phyloP scores from a whole-genome alignment of 2,113 vertebrate species.

The Porphyrio hochstetteri region DNA sequence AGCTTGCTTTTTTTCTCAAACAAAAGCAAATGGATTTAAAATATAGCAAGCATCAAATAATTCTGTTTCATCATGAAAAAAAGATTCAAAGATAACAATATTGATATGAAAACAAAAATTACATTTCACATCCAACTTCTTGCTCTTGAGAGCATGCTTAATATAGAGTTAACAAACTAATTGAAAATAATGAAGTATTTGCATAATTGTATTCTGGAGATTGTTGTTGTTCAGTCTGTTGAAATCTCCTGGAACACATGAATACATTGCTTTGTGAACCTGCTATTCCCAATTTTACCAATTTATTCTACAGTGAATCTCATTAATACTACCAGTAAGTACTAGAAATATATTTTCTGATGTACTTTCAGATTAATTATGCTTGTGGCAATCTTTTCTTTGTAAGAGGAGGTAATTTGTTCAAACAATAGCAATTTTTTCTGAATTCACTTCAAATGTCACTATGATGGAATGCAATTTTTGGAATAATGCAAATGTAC shows the following conservation, averaged over 20 bases:
- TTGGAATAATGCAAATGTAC: constrained; percentile 15
- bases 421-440: constrained; percentile 20
- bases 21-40: not conserved
- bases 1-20: not conserved
- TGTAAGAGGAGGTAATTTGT: constrained; percentile 5
- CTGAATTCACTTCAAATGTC: constrained; percentile 28
- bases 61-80: not conserved
- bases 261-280: constrained; percentile 20
- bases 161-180: constrained; percentile 38
- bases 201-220: constrained; percentile 52
- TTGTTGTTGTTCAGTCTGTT: constrained; percentile 28
- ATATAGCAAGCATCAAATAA: not conserved
- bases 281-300: constrained; percentile 33
- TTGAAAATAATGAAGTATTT: constrained; percentile 54
- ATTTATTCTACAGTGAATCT: constrained; percentile 50
- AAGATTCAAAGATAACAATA: not conserved
- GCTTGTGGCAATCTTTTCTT: constrained; percentile 13
- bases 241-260: constrained; percentile 26
- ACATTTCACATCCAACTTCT: not conserved
- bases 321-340: constrained; percentile 41
- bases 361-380: constrained; percentile 55
- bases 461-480: constrained; percentile 19
- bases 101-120: constrained; percentile 9
- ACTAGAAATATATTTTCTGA: constrained; percentile 38
- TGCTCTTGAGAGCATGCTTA: constrained; percentile 1